phyloP scores from a whole-genome alignment of 2,888 invertebrate species.

The Agrotis segetum region DNA sequence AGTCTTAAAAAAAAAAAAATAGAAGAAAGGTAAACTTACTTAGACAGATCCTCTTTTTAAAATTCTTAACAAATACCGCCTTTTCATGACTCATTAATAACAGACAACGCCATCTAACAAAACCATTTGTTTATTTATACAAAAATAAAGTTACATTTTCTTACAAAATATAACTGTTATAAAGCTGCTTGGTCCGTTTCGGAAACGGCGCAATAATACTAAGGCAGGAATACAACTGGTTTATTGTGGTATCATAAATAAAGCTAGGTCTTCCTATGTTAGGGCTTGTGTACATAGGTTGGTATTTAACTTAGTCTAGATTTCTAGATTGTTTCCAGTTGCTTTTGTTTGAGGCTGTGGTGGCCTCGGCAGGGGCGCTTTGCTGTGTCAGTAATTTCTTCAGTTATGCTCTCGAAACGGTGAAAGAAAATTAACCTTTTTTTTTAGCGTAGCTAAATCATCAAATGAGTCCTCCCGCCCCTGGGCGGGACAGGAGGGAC shows the following conservation, averaged over 20 bases:
- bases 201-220: slow-evolving; percentile 58
- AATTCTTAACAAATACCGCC: background rate
- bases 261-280: slow-evolving; percentile 37
- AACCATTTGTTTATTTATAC: background rate
- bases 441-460: no score
- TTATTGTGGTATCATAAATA: slow-evolving; percentile 60
- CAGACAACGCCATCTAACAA: background rate
- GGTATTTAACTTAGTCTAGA: background rate
- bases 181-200: slow-evolving; percentile 39
- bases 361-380: no score
- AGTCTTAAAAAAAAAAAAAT: no score
- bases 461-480: no score
- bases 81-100: background rate
- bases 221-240: slow-evolving; percentile 54
- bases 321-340: background rate
- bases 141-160: slow-evolving; percentile 18
- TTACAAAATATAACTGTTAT: slow-evolving; percentile 14
- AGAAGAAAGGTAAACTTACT: no score
- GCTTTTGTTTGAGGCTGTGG: background rate
- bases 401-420: no score
- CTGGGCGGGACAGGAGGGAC: no score
- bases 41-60: background rate
- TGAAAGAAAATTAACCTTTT: no score
- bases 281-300: background rate
- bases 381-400: no score